A percentile compares a stretch with the other conserved stretches of the same genome.
Conservation (phyloP, 30 jellyfish, hydroid and myxozoan species). For the Hydra vulgaris region DNA sequence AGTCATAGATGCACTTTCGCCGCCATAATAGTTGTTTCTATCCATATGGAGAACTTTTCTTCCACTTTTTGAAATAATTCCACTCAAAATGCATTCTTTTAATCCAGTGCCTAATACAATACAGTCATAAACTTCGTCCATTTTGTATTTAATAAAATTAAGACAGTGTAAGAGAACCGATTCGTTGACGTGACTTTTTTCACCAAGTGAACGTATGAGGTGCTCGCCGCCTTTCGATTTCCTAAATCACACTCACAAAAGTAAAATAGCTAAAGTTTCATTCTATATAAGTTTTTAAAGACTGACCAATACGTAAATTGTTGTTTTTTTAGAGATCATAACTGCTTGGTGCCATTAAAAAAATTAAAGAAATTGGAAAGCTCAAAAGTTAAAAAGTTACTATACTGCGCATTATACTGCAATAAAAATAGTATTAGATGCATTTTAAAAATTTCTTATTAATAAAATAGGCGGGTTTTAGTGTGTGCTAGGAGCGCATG, state of each 20-base stretch:
- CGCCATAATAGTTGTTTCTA: constrained; percentile 96
- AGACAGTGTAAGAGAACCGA: too few relatives aligned
- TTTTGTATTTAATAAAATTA: neutral
- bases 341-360: too few relatives aligned
- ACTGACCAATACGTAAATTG: neutral
- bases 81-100: constrained; percentile 95
- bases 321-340: neutral
- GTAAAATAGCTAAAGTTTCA: neutral
- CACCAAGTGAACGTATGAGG: neutral
- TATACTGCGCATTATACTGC: too few relatives aligned
- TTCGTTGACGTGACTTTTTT: neutral
- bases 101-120: constrained; percentile 98
- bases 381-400: too few relatives aligned
- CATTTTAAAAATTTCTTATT: too few relatives aligned
- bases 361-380: too few relatives aligned
- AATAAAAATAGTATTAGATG: too few relatives aligned
- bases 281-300: neutral
- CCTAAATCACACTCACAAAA: neutral
- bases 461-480: too few relatives aligned
- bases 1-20: constrained; percentile 92
- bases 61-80: constrained; percentile 92
- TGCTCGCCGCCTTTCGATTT: neutral
- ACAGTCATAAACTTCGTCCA: constrained; percentile 98
- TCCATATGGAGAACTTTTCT: constrained; percentile 97
- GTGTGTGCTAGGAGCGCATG: too few relatives aligned